Percentiles rank a stretch among this genome's conserved stretches.
Conservation (phyloP, 2,797 vertebrate genomes). For the Hippopotamyrus pictus region DNA sequence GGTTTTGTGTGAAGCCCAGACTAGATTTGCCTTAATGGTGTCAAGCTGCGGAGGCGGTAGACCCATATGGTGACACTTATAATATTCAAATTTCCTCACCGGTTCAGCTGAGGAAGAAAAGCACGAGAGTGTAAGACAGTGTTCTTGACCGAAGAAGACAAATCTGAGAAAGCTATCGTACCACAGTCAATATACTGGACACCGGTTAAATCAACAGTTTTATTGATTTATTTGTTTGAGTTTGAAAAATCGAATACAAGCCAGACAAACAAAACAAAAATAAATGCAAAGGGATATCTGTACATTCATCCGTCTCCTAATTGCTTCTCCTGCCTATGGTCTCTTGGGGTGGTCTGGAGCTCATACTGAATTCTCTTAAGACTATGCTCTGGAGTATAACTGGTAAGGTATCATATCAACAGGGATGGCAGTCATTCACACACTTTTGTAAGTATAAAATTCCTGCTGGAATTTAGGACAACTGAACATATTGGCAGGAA, state of each 20-base stretch:
- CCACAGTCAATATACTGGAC: neutral
- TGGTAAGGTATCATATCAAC: neutral
- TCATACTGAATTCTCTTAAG: neutral
- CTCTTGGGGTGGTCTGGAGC: neutral
- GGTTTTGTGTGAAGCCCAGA: conserved; percentile 38
- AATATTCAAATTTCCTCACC: conserved; percentile 32
- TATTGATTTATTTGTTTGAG: neutral
- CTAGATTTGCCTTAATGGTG: conserved; percentile 40
- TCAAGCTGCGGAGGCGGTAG: conserved; percentile 37
- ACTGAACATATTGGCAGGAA: neutral
- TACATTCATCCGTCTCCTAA: neutral
- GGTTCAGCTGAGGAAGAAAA: conserved; percentile 28
- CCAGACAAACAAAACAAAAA: neutral
- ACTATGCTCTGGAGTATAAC: neutral
- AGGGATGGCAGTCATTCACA: neutral
- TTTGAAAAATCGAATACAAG: neutral
- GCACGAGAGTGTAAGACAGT: conserved; percentile 24
- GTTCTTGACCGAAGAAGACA: neutral
- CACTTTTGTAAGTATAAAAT: neutral
- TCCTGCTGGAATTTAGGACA: neutral
- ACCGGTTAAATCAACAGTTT: neutral
- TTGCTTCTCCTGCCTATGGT: neutral
- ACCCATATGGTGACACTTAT: conserved; percentile 45
- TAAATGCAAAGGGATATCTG: neutral
- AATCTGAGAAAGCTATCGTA: neutral